phyloP scores from a whole-genome alignment of 2,888 invertebrate species.

The Amorpha juglandis region DNA sequence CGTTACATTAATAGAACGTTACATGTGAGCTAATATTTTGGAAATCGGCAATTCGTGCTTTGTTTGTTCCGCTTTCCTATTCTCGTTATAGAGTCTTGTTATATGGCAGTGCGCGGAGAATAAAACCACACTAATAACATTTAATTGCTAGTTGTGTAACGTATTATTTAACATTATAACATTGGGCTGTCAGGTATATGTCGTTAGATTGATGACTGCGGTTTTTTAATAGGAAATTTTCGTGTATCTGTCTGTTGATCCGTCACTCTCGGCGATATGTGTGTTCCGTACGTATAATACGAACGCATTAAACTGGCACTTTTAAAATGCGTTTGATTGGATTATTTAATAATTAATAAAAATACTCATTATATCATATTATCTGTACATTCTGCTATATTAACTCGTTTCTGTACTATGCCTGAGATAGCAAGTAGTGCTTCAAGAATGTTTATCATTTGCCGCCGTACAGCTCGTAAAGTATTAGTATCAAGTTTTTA shows the following conservation, averaged over 20 bases:
- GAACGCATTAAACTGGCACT: no score
- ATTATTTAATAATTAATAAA: no score
- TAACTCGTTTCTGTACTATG: background rate
- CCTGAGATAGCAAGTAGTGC: no score
- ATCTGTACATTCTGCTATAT: no score
- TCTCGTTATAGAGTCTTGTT: slow-evolving; percentile 49
- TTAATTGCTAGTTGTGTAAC: slow-evolving; percentile 23
- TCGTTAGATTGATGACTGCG: slow-evolving; percentile 9
- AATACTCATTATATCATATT: no score
- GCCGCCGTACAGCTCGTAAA: background rate
- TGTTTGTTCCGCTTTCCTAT: slow-evolving; percentile 68
- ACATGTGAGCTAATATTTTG: background rate
- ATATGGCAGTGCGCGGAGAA: slow-evolving; percentile 39
- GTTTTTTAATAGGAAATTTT: slow-evolving; percentile 15
- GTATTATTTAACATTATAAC: slow-evolving; percentile 24
- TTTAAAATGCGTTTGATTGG: no score
- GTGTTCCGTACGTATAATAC: no score
- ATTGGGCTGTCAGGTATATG: background rate
- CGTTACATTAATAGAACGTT: slow-evolving; percentile 1
- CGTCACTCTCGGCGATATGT: background rate
- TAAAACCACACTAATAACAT: slow-evolving; percentile 26
- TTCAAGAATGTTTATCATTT: no score
- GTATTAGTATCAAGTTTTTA: background rate
- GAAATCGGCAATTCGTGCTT: slow-evolving; percentile 18
- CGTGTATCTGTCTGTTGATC: slow-evolving; percentile 5